A percentile compares a stretch with the other conserved stretches of the same genome.
These are phyloP conservation scores for Peromyscus aztecus DNA, from an alignment of 2,797 vertebrate species.

Conservation along the genomic window DNA sequence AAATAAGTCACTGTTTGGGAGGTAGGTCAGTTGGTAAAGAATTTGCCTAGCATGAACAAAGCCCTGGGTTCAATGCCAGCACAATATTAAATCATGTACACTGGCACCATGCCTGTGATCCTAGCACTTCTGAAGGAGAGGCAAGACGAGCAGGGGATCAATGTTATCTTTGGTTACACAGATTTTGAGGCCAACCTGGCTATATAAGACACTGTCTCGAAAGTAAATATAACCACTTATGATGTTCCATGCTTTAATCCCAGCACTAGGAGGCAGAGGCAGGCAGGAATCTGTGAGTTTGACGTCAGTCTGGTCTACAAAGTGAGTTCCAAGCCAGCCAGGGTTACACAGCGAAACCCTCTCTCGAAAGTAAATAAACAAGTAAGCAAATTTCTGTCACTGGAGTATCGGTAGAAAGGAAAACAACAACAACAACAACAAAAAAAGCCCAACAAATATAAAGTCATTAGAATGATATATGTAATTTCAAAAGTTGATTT, in stretches of 20 bases:
- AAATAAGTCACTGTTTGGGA: neutral
- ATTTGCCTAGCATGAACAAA: neutral
- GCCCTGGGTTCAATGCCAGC: neutral
- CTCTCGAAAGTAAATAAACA: neutral
- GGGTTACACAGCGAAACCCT: neutral
- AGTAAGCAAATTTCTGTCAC: neutral
- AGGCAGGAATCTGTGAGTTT: neutral
- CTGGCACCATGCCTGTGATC: neutral
- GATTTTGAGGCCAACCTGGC: neutral
- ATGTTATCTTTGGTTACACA: neutral
- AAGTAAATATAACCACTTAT: neutral
- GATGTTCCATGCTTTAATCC: neutral
- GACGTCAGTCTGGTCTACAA: neutral
- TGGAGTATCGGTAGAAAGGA: slow-evolving; percentile 2
- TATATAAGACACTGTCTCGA: neutral
- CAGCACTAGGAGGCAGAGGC: neutral
- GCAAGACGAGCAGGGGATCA: neutral
- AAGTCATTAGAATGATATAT: neutral
- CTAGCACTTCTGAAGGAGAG: neutral
- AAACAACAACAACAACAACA: neutral
- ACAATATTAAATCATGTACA: neutral
- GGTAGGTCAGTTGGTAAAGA: neutral
- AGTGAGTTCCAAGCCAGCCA: neutral
- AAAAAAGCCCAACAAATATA: neutral
- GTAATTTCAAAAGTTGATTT: neutral